phyloP scores from a whole-genome alignment of 1,140 invertebrate species.

The Zaprionus nigranus region DNA sequence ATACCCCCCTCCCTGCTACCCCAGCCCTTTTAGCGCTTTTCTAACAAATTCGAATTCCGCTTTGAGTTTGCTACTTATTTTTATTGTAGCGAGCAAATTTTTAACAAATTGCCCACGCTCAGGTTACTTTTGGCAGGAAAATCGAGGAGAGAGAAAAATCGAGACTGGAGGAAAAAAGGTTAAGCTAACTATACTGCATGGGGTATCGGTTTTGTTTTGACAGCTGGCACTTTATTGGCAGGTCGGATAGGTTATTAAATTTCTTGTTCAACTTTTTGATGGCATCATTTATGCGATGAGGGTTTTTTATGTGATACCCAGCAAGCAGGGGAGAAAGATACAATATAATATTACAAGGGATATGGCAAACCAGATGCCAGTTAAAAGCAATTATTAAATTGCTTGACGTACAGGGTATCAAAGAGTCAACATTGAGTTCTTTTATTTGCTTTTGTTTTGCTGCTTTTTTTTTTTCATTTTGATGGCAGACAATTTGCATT shows the following conservation, averaged over 20 bases:
- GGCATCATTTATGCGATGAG: conserved; percentile 58
- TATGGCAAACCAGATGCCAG: neutral
- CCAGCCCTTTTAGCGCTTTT: neutral
- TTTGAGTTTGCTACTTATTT: conserved; percentile 27
- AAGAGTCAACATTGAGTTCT: neutral
- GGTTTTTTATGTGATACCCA: neutral
- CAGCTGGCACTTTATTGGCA: conserved; percentile 78
- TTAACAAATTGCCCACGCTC: conserved; percentile 72
- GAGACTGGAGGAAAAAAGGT: conserved; percentile 52
- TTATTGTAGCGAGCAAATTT: conserved; percentile 27
- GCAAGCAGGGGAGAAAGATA: neutral
- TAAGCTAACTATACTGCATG: conserved; percentile 60
- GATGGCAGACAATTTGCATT: conserved; percentile 64
- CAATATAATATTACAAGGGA: neutral
- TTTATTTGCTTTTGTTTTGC: conserved; percentile 28
- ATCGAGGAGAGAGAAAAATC: conserved; percentile 8
- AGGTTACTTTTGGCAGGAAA: conserved; percentile 56
- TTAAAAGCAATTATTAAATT: neutral
- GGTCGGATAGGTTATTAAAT: conserved; percentile 69
- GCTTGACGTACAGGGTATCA: conserved; percentile 2
- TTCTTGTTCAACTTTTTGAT: conserved; percentile 72
- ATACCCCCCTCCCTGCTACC: neutral
- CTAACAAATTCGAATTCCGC: neutral
- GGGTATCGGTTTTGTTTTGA: conserved; percentile 63
- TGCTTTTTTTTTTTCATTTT: conserved; percentile 8